Conservation (phyloP, 2,113 vertebrate genomes). For the Casuarius casuarius region DNA sequence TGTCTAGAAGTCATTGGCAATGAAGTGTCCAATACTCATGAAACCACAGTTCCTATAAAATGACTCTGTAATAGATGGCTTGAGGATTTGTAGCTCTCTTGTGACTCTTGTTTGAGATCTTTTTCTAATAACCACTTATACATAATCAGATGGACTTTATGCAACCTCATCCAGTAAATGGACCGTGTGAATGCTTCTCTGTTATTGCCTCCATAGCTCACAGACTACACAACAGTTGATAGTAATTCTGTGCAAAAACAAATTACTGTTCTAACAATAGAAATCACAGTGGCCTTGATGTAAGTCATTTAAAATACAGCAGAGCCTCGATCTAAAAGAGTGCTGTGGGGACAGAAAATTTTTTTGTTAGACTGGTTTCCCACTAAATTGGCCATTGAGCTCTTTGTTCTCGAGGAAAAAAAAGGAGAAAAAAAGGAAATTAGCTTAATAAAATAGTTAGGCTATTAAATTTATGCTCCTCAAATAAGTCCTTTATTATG, state of each 20-base stretch:
- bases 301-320: conserved; percentile 49
- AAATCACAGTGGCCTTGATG: conserved; percentile 59
- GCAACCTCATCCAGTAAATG: conserved; percentile 73
- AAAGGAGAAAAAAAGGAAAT: neutral
- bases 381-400: neutral
- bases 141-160: conserved; percentile 75
- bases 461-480: neutral
- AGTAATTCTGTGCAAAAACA: conserved; percentile 55
- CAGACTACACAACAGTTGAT: conserved; percentile 36
- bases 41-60: conserved; percentile 62
- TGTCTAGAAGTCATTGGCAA: conserved; percentile 50
- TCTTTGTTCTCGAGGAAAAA: neutral
- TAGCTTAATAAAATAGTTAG: neutral
- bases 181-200: conserved; percentile 58
- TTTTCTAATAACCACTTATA: conserved; percentile 69
- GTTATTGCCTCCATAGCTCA: conserved; percentile 60
- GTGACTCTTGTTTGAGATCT: conserved; percentile 52
- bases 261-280: conserved; percentile 66
- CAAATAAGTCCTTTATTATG: neutral
- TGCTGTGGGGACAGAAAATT: neutral
- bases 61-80: conserved; percentile 29
- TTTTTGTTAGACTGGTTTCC: conserved; percentile 17
- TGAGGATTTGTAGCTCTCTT: conserved; percentile 53
- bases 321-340: conserved; percentile 17
- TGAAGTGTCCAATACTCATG: conserved; percentile 33